These are phyloP conservation scores for Melanotaenia pygmaea DNA, from an alignment of 2,797 vertebrate species.

Conservation along the genomic window DNA sequence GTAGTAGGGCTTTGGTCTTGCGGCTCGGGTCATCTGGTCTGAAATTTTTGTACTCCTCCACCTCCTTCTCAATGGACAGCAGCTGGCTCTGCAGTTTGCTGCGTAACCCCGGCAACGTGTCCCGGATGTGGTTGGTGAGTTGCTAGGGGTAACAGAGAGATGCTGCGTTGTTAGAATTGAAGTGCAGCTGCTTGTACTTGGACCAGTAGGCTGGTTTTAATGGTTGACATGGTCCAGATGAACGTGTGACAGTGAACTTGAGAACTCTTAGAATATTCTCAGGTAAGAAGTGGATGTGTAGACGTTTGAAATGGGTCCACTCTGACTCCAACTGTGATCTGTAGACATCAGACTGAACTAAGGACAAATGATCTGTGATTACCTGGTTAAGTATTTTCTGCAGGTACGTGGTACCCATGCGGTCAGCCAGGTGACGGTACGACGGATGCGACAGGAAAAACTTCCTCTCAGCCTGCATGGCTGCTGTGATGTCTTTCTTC, in stretches of 20 bases:
- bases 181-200: not conserved
- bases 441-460: conserved; percentile 93
- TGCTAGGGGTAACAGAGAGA: conserved; percentile 80
- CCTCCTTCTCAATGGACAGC: conserved; percentile 97
- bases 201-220: not conserved
- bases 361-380: not conserved
- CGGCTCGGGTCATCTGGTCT: conserved; percentile 93
- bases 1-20: conserved; percentile 96
- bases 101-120: conserved; percentile 91
- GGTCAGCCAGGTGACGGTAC: conserved; percentile 94
- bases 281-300: not conserved
- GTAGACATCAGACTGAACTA: no score
- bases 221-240: not conserved
- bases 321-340: not conserved
- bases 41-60: conserved; percentile 95
- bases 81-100: conserved; percentile 96
- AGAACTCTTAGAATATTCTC: no score
- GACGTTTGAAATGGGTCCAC: not conserved
- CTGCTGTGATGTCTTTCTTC: conserved; percentile 92
- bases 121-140: conserved; percentile 97
- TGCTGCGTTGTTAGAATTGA: not conserved
- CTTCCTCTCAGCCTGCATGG: conserved; percentile 92
- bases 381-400: conserved; percentile 95
- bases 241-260: no score
- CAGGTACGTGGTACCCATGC: conserved; percentile 94